Conservation (phyloP, 2,113 vertebrate genomes). For the Merops nubicus region DNA sequence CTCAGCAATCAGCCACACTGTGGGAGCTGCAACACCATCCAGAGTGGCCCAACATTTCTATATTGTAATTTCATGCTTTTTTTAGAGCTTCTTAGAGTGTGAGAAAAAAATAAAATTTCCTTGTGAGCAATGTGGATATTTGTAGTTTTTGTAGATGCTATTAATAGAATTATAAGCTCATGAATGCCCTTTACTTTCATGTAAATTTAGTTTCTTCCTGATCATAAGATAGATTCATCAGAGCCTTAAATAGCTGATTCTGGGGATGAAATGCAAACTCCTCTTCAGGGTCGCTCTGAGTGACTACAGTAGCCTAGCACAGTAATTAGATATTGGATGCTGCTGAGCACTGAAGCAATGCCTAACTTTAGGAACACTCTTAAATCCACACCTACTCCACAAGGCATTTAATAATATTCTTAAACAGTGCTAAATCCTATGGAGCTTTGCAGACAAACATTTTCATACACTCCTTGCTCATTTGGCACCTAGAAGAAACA, state of each 20-base stretch:
- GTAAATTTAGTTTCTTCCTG: background rate
- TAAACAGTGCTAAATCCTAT: background rate
- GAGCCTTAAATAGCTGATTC: background rate
- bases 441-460: background rate
- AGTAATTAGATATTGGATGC: background rate
- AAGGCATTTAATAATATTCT: background rate
- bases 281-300: background rate
- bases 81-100: background rate
- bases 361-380: background rate
- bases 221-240: background rate
- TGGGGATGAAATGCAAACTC: background rate
- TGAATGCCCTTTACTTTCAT: background rate
- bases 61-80: background rate
- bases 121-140: background rate
- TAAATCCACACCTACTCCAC: background rate
- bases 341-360: background rate
- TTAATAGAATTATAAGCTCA: background rate
- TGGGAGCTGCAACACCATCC: conserved; percentile 55
- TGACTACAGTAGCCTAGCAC: background rate
- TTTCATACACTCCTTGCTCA: background rate
- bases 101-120: background rate
- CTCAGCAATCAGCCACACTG: conserved; percentile 64
- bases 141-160: background rate
- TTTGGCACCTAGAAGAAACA: background rate
- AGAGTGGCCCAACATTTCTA: conserved; percentile 53